Evolutionary conservation across 1,140 invertebrate species (phyloP).

Genomic region (Odontomachus brunneus): DNA sequence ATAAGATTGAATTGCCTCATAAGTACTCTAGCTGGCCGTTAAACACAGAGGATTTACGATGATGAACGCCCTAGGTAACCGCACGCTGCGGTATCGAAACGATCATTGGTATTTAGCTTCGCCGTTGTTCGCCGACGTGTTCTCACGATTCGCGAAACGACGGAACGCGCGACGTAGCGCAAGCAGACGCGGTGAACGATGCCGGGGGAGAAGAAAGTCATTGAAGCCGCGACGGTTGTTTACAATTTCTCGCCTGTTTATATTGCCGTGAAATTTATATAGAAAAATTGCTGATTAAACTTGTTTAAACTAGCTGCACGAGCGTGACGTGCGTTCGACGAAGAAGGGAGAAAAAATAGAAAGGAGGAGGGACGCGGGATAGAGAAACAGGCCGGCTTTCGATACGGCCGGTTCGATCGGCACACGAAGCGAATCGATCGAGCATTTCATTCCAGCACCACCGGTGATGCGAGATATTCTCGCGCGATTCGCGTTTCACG

Average conservation of each 20-base stretch:
- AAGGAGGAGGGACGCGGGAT: no score
- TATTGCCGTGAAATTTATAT: constrained; percentile 55
- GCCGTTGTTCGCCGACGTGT: not conserved
- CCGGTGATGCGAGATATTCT: constrained; percentile 57
- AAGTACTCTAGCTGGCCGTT: not conserved
- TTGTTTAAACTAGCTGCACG: constrained; percentile 55
- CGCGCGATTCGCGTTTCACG: constrained; percentile 61
- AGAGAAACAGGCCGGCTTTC: constrained; percentile 24
- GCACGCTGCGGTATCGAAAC: not conserved
- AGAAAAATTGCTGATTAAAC: constrained; percentile 50
- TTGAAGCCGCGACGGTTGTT: constrained; percentile 46
- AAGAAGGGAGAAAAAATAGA: no score
- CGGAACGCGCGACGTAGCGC: not conserved
- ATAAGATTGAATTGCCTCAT: constrained; percentile 51
- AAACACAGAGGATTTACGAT: constrained; percentile 39
- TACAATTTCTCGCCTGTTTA: constrained; percentile 61
- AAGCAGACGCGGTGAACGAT: not conserved
- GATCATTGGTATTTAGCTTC: not conserved
- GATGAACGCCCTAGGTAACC: not conserved
- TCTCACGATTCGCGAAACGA: not conserved
- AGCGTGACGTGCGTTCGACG: constrained; percentile 27
- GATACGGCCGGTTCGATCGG: constrained; percentile 30
- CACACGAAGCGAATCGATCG: constrained; percentile 40
- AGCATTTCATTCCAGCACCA: constrained; percentile 52
- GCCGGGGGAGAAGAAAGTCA: constrained; percentile 30